Evolutionary conservation across 2,888 invertebrate genomes (phyloP).

Genomic region (Ceriagrion tenellum): DNA sequence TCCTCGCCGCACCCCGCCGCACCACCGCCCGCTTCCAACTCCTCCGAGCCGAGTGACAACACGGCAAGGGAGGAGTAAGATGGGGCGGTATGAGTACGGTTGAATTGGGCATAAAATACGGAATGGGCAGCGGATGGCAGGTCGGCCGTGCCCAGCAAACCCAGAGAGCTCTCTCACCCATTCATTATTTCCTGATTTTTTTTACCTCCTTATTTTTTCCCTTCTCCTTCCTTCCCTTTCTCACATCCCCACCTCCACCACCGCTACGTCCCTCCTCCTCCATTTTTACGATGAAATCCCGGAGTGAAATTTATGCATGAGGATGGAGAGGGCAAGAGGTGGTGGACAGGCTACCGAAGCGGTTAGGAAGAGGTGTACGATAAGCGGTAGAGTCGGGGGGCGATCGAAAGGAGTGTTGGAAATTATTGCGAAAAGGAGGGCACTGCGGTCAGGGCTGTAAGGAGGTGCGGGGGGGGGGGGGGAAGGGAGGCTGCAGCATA

Average conservation of each 20-base stretch:
- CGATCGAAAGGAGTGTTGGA: background rate
- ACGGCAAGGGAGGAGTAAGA: constrained; percentile 8
- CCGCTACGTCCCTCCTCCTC: background rate
- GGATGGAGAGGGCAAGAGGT: background rate
- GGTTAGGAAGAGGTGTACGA: background rate
- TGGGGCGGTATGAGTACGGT: background rate
- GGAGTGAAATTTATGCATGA: constrained; percentile 6
- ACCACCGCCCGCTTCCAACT: background rate
- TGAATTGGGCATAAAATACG: constrained; percentile 35
- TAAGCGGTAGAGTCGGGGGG: background rate
- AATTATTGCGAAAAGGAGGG: background rate
- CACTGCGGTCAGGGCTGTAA: background rate
- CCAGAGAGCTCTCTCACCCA: background rate
- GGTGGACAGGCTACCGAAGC: background rate
- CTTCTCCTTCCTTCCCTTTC: background rate
- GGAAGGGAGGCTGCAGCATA: background rate
- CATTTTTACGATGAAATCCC: background rate
- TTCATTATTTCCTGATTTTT: constrained; percentile 19
- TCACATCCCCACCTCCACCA: background rate
- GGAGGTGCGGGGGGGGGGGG: background rate
- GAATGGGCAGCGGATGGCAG: constrained; percentile 25
- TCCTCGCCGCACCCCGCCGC: background rate
- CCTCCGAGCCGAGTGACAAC: background rate
- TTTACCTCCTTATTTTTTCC: background rate
- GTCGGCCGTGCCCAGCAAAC: background rate